Evolutionary conservation across 2,888 invertebrate species (phyloP), one percentile per base, ranked within the genome.

Genomic region (Leptura quadrifasciata): DNA sequence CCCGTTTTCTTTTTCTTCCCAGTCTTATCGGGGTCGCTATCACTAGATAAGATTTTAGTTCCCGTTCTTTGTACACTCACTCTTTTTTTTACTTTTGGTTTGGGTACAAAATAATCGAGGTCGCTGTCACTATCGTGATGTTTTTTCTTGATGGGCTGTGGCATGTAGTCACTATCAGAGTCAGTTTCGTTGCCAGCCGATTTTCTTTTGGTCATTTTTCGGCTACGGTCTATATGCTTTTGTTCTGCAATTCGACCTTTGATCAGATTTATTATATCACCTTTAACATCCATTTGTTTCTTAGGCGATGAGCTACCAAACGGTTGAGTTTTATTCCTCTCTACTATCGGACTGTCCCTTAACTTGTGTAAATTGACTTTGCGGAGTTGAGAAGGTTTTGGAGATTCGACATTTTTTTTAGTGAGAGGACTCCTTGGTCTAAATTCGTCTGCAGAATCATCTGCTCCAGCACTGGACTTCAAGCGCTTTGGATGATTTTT

Each of bases 211-310:
- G 90, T 90, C 0, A 89, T 88, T 72, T 81, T 70, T 82, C 85
- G 88, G 76, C 86, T 88, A 58, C 86, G 89, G 57, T 89, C 85
- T 72, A 88, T 86, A 18, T 84, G 85, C 84, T 91, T 91, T 77
- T 91, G 90, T 83, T 90, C 89, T 76, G 87, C 88, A 8, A 92
- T 90, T 78, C 91, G 88, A 55, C 85, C 88, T 84, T 92, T 91
- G 60, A 92, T 88, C 67, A 93, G 88, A 72, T 88, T 85, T n/a
- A 92, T 87, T 35, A 92, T 89, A 81, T 92, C 92, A 60, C 86
- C 87, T 65, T 88, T 90, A 3, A 92, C 90, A 87, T 92, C 86
- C 0, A 84, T 39, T 21, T 75, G 76, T 65, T 64, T 70, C 31
- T 82, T 83, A 3, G 72, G 55, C n/a, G 57, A 27, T 10, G 70